Percentiles rank a stretch among this genome's conserved stretches.
phyloP scores from a whole-genome alignment of 2,113 vertebrate genomes.

The Ciconia boyciana region DNA sequence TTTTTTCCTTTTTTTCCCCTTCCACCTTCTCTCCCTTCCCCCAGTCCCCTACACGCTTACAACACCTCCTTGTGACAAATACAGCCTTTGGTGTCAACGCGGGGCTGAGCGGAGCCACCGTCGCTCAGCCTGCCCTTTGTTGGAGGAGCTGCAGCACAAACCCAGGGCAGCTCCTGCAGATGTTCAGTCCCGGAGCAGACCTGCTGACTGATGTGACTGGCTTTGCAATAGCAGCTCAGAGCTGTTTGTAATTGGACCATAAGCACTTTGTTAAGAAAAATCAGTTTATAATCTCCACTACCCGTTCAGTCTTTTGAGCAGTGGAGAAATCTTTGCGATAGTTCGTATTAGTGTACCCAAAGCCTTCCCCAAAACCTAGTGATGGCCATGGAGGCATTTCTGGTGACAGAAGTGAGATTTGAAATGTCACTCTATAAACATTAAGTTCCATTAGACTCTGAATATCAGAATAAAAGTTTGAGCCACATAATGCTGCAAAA shows the following conservation, averaged over 20 bases:
- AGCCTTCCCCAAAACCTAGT: background rate
- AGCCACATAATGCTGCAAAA: background rate
- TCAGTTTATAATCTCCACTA: fast-evolving
- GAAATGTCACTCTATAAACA: background rate
- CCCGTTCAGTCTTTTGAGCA: fast-evolving
- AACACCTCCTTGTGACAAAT: background rate
- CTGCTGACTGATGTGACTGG: fast-evolving
- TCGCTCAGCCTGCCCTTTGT: background rate
- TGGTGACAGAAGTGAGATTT: background rate
- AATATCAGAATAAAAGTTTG: background rate
- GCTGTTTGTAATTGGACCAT: fast-evolving
- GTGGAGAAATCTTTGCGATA: fast-evolving
- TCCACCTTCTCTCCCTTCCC: background rate
- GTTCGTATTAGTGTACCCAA: background rate
- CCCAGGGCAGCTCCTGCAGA: fast-evolving
- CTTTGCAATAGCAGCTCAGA: fast-evolving
- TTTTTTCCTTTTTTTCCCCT: background rate
- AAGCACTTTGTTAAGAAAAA: background rate
- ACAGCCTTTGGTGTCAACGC: background rate
- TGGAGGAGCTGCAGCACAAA: background rate
- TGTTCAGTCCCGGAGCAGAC: fast-evolving
- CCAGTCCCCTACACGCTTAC: background rate
- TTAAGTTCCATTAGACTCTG: background rate
- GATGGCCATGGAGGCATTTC: fast-evolving
- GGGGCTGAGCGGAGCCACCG: fast-evolving